A percentile compares a stretch with the other conserved stretches of the same genome.
Conservation (phyloP, 2,113 vertebrate genomes). For the Pelvicachromis taeniatus region DNA sequence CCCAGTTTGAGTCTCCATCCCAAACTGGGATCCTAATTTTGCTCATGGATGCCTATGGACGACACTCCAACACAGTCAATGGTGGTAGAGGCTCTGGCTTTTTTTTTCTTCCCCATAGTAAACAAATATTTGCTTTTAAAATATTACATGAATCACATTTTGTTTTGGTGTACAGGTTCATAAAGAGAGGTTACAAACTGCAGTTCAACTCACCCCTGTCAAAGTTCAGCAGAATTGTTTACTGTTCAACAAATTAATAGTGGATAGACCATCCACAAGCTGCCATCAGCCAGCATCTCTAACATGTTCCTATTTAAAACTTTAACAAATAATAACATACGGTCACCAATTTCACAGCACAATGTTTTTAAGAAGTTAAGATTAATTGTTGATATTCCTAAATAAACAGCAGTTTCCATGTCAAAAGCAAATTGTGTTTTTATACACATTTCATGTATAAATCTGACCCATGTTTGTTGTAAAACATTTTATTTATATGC, state of each 20-base stretch:
- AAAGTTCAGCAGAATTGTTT: not conserved
- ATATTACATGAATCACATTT: not conserved
- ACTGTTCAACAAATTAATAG: not conserved
- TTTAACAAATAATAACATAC: not conserved
- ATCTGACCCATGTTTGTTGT: not conserved
- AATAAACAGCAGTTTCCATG: not conserved
- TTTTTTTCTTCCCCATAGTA: not conserved
- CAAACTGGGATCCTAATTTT: not conserved
- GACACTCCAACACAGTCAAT: not conserved
- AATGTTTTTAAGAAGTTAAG: not conserved
- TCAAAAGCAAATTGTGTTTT: not conserved
- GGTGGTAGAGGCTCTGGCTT: not conserved
- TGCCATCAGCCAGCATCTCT: not conserved
- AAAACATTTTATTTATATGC: not conserved
- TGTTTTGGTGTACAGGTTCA: not conserved
- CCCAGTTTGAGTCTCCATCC: not conserved
- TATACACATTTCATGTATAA: not conserved
- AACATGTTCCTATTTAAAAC: not conserved
- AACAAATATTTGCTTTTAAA: not conserved
- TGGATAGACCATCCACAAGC: not conserved
- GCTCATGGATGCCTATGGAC: not conserved
- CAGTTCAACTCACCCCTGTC: not conserved
- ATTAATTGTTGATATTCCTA: not conserved
- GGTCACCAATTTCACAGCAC: not conserved
- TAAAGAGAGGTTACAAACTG: not conserved